These are phyloP conservation scores for Ctenodactylus gundi DNA, from an alignment of 2,113 vertebrate genomes.

Conservation along the genomic window DNA sequence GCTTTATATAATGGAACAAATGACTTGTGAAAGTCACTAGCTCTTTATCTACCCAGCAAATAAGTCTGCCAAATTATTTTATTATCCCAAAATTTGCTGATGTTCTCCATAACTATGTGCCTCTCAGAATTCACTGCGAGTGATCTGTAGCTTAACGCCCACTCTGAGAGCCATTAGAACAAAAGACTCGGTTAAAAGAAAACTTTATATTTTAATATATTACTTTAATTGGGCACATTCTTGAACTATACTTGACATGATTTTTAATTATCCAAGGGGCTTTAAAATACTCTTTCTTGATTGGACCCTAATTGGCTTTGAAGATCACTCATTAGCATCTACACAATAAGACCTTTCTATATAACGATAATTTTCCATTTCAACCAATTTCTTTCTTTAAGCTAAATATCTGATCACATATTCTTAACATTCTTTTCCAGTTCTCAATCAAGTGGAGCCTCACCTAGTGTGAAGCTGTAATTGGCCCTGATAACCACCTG, in stretches of 20 bases:
- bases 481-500: constrained; percentile 6
- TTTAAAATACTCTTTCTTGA: not conserved
- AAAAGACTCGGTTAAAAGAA: not conserved
- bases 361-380: not conserved
- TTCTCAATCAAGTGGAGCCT: not conserved
- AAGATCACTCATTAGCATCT: not conserved
- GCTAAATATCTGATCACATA: not conserved
- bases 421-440: not conserved
- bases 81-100: too few species aligned
- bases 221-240: not conserved
- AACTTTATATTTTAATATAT: not conserved
- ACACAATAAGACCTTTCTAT: not conserved
- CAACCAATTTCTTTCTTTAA: constrained; percentile 6
- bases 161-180: not conserved
- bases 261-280: not conserved
- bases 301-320: not conserved
- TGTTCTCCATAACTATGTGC: not conserved
- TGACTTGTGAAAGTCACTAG: not conserved
- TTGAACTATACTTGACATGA: not conserved
- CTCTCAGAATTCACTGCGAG: not conserved
- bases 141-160: not conserved
- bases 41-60: not conserved
- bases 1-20: not conserved
- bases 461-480: constrained; percentile 46
- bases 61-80: not conserved